phyloP scores from a whole-genome alignment of 2,113 vertebrate genomes.

The Hyaena hyaena region DNA sequence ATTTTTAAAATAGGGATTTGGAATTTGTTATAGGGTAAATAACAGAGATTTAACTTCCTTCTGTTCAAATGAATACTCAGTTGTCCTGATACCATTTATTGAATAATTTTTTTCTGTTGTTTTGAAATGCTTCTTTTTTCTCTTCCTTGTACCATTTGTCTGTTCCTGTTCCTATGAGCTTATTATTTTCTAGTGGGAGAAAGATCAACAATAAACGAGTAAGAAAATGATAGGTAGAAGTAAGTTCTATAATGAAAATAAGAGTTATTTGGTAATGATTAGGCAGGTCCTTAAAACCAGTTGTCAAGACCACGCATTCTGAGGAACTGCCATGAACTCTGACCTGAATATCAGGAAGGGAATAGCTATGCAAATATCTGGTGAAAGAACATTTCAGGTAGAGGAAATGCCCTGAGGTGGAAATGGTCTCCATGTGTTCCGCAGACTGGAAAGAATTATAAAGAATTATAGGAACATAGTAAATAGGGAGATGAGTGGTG shows the following conservation, averaged over 20 bases:
- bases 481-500: background rate
- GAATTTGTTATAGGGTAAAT: background rate
- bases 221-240: background rate
- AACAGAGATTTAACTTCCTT: background rate
- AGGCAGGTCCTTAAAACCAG: background rate
- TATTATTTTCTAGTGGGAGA: constrained; percentile 14
- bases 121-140: constrained; percentile 4
- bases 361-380: background rate
- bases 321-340: background rate
- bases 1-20: background rate
- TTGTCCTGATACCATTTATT: background rate
- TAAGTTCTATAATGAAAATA: constrained; percentile 3
- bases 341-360: background rate
- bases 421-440: background rate
- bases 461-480: background rate
- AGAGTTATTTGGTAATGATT: background rate
- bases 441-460: background rate
- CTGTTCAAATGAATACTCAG: background rate
- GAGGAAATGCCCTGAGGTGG: background rate
- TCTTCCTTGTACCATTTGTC: background rate
- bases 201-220: background rate
- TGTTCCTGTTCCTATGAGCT: background rate
- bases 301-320: background rate
- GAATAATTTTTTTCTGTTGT: background rate
- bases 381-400: background rate